These are phyloP conservation scores for Myotis pilosus DNA, from an alignment of 2,797 vertebrate genomes.

Conservation along the genomic window DNA sequence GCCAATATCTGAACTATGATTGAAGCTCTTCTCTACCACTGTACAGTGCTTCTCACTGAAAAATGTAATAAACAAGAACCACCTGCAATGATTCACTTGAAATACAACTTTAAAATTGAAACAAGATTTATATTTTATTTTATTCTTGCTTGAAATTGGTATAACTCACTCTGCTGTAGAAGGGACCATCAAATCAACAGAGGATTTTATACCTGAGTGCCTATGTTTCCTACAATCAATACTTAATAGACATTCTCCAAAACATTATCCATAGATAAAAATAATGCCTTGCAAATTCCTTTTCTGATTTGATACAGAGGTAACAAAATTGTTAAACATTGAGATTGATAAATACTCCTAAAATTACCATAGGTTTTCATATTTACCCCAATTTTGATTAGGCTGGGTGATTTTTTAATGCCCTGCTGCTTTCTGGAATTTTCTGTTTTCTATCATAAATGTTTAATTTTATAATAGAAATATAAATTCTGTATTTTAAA, in stretches of 20 bases:
- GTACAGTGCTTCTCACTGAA: not conserved
- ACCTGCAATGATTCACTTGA: not conserved
- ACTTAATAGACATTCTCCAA: not conserved
- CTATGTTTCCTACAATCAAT: not conserved
- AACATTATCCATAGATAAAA: not conserved
- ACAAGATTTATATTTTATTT: not conserved
- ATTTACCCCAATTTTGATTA: not conserved
- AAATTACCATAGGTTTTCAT: not conserved
- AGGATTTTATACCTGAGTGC: not conserved
- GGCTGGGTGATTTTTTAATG: not conserved
- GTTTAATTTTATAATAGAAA: conserved; percentile 10
- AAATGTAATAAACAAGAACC: not conserved
- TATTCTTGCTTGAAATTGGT: conserved; percentile 1
- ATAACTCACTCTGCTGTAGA: not conserved
- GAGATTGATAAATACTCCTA: not conserved
- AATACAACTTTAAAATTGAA: not conserved
- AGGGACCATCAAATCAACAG: not conserved
- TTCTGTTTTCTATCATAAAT: not conserved
- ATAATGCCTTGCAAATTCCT: not conserved
- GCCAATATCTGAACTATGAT: not conserved
- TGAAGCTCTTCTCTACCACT: not conserved
- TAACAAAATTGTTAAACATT: not conserved
- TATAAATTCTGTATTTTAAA: not conserved
- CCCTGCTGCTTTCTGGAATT: not conserved
- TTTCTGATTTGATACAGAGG: not conserved